phyloP scores from a whole-genome alignment of 2,113 vertebrate species.

The Erinaceus europaeus region DNA sequence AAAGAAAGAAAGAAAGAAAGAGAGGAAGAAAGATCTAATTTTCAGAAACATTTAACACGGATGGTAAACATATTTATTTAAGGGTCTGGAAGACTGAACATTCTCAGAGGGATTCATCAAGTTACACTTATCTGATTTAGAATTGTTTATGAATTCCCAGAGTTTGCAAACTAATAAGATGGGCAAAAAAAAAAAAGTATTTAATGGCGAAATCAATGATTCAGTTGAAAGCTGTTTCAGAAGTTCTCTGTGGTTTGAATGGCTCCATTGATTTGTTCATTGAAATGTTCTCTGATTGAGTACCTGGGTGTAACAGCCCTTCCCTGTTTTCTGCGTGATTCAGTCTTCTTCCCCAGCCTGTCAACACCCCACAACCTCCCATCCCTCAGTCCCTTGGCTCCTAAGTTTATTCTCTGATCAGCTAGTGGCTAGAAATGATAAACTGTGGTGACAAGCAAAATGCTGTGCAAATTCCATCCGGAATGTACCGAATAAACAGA shows the following conservation, averaged over 20 bases:
- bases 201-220: neutral
- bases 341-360: neutral
- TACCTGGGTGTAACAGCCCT: no score
- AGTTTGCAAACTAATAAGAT: conserved; percentile 3
- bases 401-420: neutral
- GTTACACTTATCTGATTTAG: neutral
- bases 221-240: neutral
- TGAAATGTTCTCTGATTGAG: neutral
- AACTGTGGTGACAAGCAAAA: neutral
- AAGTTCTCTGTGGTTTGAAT: neutral
- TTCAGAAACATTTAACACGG: conserved; percentile 18
- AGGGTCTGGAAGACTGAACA: neutral
- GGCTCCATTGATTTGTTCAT: neutral
- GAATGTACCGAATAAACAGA: conserved; percentile 36
- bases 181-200: neutral
- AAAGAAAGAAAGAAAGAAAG: no score
- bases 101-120: conserved; percentile 8
- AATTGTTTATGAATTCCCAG: conserved; percentile 4
- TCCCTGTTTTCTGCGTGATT: neutral
- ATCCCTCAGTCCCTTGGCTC: neutral
- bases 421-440: neutral
- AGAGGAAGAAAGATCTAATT: conserved; percentile 1
- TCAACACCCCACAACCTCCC: rapidly evolving
- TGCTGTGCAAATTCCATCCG: neutral
- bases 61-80: neutral